Evolutionary conservation across 1,140 invertebrate species (phyloP).

Genomic region (Bombus confusus): DNA sequence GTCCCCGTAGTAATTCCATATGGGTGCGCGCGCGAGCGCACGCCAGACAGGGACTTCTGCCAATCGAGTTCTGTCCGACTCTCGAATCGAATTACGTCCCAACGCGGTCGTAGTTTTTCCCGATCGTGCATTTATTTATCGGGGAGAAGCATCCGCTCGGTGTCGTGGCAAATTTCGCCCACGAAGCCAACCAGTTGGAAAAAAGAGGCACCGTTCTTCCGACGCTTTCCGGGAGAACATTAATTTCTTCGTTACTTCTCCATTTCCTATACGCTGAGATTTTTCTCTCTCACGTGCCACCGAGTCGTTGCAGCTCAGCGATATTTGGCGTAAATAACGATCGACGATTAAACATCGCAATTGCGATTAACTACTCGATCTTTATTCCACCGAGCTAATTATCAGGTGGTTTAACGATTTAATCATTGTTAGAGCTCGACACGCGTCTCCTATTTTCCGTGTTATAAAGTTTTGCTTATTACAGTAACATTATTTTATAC

Average conservation of each 20-base stretch:
- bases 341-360: no score
- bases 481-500: neutral
- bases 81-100: conserved; percentile 57
- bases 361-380: no score
- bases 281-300: rapidly evolving
- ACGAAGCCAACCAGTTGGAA: neutral
- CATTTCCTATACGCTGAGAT: neutral
- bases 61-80: conserved; percentile 55
- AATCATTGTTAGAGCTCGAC: no score
- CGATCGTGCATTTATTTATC: conserved; percentile 58
- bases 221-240: neutral
- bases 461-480: neutral
- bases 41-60: conserved; percentile 37
- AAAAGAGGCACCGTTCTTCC: neutral
- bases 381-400: no score
- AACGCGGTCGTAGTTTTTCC: conserved; percentile 35
- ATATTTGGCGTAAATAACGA: neutral
- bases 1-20: conserved; percentile 51
- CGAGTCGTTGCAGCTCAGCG: neutral
- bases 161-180: neutral
- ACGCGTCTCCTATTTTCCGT: no score
- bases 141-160: neutral
- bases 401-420: no score
- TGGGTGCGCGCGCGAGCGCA: conserved; percentile 22
- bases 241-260: neutral